Conservation (phyloP, 2,888 invertebrate genomes). For the Ophion ellenae region DNA sequence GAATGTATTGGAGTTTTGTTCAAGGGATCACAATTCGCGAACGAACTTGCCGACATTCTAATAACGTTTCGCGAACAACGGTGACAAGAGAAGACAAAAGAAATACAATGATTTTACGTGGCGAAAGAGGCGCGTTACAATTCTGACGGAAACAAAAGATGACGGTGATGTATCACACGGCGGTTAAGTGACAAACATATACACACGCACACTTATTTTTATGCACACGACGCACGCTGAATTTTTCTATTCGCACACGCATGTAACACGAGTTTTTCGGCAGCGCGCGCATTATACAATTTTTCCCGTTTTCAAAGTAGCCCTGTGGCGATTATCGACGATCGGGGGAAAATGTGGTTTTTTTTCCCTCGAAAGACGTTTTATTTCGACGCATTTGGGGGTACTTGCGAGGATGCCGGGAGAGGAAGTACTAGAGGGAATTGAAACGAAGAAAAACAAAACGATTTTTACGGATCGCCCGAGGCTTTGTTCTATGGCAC, state of each 20-base stretch:
- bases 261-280: constrained; percentile 41
- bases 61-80: constrained; percentile 7
- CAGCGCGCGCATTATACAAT: constrained; percentile 42
- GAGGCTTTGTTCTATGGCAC: constrained; percentile 36
- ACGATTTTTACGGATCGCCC: constrained; percentile 14
- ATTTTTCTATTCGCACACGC: neutral
- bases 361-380: neutral
- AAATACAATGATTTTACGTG: constrained; percentile 13
- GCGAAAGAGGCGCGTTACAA: neutral
- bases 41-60: constrained; percentile 75
- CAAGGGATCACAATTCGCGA: constrained; percentile 78
- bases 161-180: constrained; percentile 25
- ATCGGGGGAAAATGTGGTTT: neutral
- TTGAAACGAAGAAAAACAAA: constrained; percentile 30
- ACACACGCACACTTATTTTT: neutral
- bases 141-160: constrained; percentile 13
- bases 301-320: constrained; percentile 25
- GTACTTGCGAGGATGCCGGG: neutral
- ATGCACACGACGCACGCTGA: constrained; percentile 1
- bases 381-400: constrained; percentile 27
- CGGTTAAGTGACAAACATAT: constrained; percentile 12
- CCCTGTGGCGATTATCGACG: neutral
- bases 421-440: neutral
- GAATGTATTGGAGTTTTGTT: constrained; percentile 78
- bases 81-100: neutral